Percentiles rank a stretch among this genome's conserved stretches.
phyloP scores from a whole-genome alignment of 2,113 vertebrate species.

The Promerops cafer region DNA sequence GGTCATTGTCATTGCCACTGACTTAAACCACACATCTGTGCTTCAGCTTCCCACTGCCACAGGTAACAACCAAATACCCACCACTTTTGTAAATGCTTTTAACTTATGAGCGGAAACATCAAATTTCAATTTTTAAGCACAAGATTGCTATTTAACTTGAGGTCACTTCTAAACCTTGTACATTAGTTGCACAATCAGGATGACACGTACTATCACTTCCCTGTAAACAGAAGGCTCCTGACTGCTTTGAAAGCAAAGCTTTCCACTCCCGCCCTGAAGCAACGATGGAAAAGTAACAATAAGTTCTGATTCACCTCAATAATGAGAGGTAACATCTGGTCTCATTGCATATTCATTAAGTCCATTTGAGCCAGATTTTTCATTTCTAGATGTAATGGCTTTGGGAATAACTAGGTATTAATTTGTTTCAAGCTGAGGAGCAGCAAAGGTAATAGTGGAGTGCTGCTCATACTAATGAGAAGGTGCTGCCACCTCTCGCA shows the following conservation, averaged over 20 bases:
- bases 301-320: constrained; percentile 18
- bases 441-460: background rate
- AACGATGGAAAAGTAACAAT: background rate
- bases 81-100: background rate
- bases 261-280: background rate
- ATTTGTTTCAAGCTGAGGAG: constrained; percentile 40
- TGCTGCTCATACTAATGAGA: background rate
- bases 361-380: constrained; percentile 17
- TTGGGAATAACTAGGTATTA: constrained; percentile 10
- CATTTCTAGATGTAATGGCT: background rate
- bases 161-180: background rate
- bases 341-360: constrained; percentile 59
- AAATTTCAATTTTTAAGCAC: background rate
- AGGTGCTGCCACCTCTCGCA: constrained; percentile 51
- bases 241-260: background rate
- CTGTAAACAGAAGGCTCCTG: background rate
- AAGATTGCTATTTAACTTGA: background rate
- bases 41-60: background rate
- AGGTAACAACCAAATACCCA: background rate
- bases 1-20: background rate
- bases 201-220: background rate
- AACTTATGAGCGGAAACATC: background rate
- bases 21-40: background rate
- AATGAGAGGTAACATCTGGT: constrained; percentile 33
- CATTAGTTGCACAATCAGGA: background rate